Evolutionary conservation across 2,888 invertebrate genomes (phyloP).

Genomic region (Seira sanloemensis): DNA sequence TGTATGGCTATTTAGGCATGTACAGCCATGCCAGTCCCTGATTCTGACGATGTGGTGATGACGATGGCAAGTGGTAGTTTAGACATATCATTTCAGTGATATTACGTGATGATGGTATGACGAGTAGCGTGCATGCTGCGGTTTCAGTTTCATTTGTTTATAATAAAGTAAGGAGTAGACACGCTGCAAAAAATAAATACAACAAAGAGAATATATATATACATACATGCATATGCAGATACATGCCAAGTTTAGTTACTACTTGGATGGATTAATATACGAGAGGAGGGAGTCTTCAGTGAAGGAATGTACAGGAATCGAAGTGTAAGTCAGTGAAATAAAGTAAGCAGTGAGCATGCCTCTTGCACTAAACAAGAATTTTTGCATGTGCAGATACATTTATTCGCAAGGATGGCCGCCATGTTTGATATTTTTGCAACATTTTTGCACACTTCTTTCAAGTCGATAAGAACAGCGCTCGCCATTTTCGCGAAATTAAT

Average conservation of each 20-base stretch:
- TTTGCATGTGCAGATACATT: constrained; percentile 6
- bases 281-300: constrained; percentile 13
- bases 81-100: background rate
- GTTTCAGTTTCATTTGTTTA: background rate
- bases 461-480: background rate
- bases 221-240: background rate
- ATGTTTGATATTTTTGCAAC: constrained; percentile 62
- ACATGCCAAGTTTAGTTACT: background rate
- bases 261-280: background rate
- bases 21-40: background rate
- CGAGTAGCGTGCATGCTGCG: background rate
- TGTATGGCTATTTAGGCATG: constrained; percentile 10
- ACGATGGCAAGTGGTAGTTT: background rate
- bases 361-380: background rate
- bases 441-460: constrained; percentile 42
- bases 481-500: constrained; percentile 14
- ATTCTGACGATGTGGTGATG: constrained; percentile 3
- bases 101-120: background rate
- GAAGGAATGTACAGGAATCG: constrained; percentile 1
- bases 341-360: background rate
- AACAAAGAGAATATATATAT: background rate
- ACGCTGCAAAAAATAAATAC: background rate
- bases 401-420: constrained; percentile 49
- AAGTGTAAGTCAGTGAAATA: background rate
- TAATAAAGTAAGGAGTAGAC: background rate